Percentiles rank a stretch among this genome's conserved stretches.
Evolutionary conservation across 2,113 vertebrate species (phyloP).

Genomic region (Xyrauchen texanus): DNA sequence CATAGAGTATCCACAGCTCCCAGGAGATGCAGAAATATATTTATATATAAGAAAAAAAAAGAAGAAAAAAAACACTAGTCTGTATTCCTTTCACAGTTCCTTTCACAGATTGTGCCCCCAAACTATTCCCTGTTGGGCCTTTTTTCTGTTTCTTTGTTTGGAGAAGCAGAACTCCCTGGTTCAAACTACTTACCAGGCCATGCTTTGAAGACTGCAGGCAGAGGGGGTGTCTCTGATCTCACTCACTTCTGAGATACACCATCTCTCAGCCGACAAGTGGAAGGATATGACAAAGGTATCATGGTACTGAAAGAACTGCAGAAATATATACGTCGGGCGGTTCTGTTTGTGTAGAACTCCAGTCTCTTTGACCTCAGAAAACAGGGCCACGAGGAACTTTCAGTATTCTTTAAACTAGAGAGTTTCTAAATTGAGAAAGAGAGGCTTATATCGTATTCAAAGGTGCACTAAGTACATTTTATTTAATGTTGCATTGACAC

Average conservation of each 20-base stretch:
- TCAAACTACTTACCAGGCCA: conserved; percentile 65
- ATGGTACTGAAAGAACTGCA: conserved; percentile 51
- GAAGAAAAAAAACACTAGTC: conserved; percentile 44
- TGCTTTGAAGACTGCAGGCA: conserved; percentile 69
- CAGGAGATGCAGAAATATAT: background rate
- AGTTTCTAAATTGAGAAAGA: too few species aligned
- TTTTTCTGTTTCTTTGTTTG: conserved; percentile 63
- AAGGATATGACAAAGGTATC: conserved; percentile 59
- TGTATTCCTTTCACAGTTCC: conserved; percentile 46
- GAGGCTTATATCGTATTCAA: too few species aligned
- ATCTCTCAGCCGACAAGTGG: conserved; percentile 57
- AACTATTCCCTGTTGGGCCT: conserved; percentile 53
- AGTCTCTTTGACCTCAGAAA: conserved; percentile 19
- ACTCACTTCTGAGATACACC: conserved; percentile 57
- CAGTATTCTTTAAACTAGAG: too few species aligned
- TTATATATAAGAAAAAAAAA: conserved; percentile 32
- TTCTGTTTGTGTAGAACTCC: conserved; percentile 1
- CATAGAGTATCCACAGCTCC: background rate
- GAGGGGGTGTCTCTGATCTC: conserved; percentile 68
- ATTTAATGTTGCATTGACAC: too few species aligned
- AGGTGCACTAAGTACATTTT: too few species aligned
- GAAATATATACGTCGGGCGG: conserved; percentile 55
- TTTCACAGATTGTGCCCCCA: conserved; percentile 48
- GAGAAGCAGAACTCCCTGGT: conserved; percentile 63
- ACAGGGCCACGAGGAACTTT: background rate